Evolutionary conservation across 2,797 vertebrate genomes (phyloP).

Genomic region (Siniperca scherzeri): DNA sequence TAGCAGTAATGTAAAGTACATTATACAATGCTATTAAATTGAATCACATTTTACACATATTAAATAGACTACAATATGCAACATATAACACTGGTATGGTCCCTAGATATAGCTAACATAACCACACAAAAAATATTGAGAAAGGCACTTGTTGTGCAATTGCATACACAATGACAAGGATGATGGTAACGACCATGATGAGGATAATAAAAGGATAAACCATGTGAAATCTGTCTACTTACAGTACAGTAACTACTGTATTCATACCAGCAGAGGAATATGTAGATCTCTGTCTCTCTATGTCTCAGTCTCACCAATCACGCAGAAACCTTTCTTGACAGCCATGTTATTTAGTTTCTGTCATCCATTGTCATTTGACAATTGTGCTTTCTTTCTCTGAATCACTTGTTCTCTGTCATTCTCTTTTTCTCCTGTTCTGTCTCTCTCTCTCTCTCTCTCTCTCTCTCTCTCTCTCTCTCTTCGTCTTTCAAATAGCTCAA

Average conservation of each 20-base stretch:
- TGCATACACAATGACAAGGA: neutral
- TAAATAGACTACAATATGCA: neutral
- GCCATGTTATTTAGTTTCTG: neutral
- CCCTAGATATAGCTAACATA: neutral
- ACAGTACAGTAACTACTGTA: neutral
- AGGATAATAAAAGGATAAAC: slow-evolving; percentile 5
- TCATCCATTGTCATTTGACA: neutral
- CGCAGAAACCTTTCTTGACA: neutral
- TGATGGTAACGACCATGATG: neutral
- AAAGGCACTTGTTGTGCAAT: neutral
- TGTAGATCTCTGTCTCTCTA: neutral
- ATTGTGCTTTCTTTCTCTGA: neutral
- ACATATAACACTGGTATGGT: neutral
- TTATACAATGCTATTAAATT: neutral
- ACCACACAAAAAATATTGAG: neutral
- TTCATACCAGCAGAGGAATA: neutral
- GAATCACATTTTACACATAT: neutral
- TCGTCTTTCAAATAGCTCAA: neutral
- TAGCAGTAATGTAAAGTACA: neutral
- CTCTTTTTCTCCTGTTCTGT: neutral
- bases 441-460: neutral
- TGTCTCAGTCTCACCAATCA: neutral
- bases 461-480: neutral
- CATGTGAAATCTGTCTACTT: neutral
- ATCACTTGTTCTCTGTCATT: neutral